Evolutionary conservation across 2,888 invertebrate species (phyloP).

Genomic region (Phengaris arion): DNA sequence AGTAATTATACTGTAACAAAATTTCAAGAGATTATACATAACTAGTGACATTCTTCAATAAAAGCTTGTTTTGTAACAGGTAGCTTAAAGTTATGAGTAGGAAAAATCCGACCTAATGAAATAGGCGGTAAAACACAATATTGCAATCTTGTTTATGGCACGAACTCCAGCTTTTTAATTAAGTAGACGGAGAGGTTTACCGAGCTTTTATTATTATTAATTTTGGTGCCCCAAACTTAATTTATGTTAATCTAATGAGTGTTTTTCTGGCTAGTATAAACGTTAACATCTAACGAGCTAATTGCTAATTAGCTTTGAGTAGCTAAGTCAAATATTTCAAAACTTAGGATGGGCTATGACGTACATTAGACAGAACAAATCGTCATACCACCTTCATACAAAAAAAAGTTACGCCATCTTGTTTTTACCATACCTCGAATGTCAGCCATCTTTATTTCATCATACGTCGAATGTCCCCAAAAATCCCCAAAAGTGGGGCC

Average conservation of each 20-base stretch:
- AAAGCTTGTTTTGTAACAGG: background rate
- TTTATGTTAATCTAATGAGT: conserved; percentile 10
- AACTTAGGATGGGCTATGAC: too few relatives aligned
- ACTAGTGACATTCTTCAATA: background rate
- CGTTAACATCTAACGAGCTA: background rate
- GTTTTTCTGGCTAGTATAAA: background rate
- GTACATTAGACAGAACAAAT: too few relatives aligned
- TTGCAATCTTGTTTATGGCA: background rate
- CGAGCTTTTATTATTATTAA: conserved; percentile 17
- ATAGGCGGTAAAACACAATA: conserved; percentile 3
- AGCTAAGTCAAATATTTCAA: background rate
- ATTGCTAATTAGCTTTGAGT: background rate
- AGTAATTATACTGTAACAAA: too few relatives aligned
- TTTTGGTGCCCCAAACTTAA: conserved; percentile 3
- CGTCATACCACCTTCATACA: too few relatives aligned
- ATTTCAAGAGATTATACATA: too few relatives aligned
- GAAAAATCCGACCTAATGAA: conserved; percentile 1
- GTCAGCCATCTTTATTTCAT: too few relatives aligned
- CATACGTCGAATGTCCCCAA: too few relatives aligned
- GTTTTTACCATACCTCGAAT: too few relatives aligned
- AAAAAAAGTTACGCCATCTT: too few relatives aligned
- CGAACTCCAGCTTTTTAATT: conserved; percentile 19
- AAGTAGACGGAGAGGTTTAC: conserved; percentile 9
- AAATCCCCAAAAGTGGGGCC: too few relatives aligned
- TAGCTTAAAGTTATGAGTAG: background rate